Conservation (phyloP, 1,140 invertebrate species). For the Lepidurus packardi region DNA sequence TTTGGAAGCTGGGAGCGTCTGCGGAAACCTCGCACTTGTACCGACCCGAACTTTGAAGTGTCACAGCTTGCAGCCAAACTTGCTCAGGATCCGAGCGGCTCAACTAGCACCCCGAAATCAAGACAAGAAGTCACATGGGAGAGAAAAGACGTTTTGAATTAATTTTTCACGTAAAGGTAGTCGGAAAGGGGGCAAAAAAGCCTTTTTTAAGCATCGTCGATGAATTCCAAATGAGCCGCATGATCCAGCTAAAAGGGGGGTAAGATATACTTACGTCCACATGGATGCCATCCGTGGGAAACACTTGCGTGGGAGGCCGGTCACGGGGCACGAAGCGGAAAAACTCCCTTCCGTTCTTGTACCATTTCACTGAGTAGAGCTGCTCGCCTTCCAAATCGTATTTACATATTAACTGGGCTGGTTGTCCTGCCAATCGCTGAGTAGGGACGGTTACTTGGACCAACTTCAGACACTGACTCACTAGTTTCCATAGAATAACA, state of each 20-base stretch:
- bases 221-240: not conserved
- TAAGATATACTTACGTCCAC: slow-evolving; percentile 64
- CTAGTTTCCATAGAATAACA: not conserved
- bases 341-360: slow-evolving; percentile 71
- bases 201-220: not conserved
- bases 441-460: slow-evolving; percentile 30
- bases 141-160: not conserved
- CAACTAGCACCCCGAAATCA: not conserved
- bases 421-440: slow-evolving; percentile 11
- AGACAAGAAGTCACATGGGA: not conserved
- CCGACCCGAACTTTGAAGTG: slow-evolving; percentile 37
- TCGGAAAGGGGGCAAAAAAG: not conserved
- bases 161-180: not conserved
- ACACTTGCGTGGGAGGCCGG: slow-evolving; percentile 63
- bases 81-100: slow-evolving; percentile 24
- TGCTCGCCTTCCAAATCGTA: slow-evolving; percentile 45
- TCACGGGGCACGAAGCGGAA: slow-evolving; percentile 72
- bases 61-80: slow-evolving; percentile 27
- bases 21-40: slow-evolving; percentile 44
- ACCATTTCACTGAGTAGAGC: slow-evolving; percentile 48
- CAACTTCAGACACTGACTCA: slow-evolving; percentile 27
- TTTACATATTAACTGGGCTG: slow-evolving; percentile 41
- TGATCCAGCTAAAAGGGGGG: slow-evolving; percentile 32
- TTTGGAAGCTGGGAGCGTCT: slow-evolving; percentile 42
- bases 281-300: slow-evolving; percentile 65